Conservation (phyloP, 2,888 invertebrate genomes). For the Teinopalpus imperialis region DNA sequence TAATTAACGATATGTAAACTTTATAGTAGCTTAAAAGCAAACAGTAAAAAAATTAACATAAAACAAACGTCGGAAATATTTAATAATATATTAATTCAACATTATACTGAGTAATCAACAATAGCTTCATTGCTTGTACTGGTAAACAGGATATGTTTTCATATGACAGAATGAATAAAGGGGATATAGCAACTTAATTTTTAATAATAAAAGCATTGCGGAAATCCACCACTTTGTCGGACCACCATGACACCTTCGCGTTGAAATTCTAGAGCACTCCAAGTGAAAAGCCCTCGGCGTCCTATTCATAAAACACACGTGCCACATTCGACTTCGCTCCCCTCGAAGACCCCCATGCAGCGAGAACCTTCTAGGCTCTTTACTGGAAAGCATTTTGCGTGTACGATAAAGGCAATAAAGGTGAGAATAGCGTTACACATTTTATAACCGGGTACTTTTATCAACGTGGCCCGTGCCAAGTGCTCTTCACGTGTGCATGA, state of each 20-base stretch:
- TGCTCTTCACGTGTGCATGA: conserved; percentile 32
- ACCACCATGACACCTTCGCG: conserved; percentile 27
- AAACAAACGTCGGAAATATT: not conserved
- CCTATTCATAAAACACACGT: conserved; percentile 36
- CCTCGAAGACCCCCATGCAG: conserved; percentile 26
- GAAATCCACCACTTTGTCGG: conserved; percentile 4
- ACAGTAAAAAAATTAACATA: not conserved
- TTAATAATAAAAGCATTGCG: not conserved
- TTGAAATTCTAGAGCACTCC: conserved; percentile 26
- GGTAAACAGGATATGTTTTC: conserved; percentile 14
- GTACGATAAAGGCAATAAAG: conserved; percentile 23
- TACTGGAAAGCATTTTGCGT: conserved; percentile 16
- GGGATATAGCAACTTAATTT: conserved; percentile 11
- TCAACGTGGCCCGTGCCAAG: conserved; percentile 34
- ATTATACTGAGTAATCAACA: too few relatives aligned
- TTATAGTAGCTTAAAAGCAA: not conserved
- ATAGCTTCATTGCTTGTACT: too few relatives aligned
- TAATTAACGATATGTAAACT: not conserved
- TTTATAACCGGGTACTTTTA: conserved; percentile 12
- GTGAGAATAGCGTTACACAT: conserved; percentile 20
- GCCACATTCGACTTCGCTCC: conserved; percentile 30
- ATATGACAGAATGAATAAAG: conserved; percentile 3
- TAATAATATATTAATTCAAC: too few relatives aligned
- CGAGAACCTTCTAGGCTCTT: conserved; percentile 15
- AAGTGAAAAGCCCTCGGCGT: conserved; percentile 27